phyloP scores from a whole-genome alignment of 2,888 invertebrate species.

The Phyllotreta striolata region DNA sequence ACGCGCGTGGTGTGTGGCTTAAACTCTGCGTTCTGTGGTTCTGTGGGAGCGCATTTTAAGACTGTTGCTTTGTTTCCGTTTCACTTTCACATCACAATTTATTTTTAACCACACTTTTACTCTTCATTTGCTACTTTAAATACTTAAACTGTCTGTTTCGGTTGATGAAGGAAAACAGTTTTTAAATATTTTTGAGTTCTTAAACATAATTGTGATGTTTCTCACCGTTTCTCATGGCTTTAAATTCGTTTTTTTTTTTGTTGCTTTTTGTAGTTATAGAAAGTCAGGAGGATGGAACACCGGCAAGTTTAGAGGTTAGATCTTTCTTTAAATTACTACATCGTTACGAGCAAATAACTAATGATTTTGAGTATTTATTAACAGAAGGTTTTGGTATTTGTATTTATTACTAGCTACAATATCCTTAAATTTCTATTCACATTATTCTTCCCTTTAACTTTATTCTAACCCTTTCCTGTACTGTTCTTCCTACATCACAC shows the following conservation, averaged over 20 bases:
- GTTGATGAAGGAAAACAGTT: too few relatives aligned
- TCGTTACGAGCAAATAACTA: constrained; percentile 6
- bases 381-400: too few relatives aligned
- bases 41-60: background rate
- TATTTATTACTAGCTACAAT: too few relatives aligned
- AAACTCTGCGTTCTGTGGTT: too few relatives aligned
- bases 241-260: constrained; percentile 52
- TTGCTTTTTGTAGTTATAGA: constrained; percentile 60
- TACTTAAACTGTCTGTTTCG: background rate
- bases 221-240: constrained; percentile 47
- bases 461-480: too few relatives aligned
- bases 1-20: too few relatives aligned
- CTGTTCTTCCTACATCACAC: too few relatives aligned
- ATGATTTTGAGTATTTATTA: background rate
- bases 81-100: too few relatives aligned
- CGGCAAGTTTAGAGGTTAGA: constrained; percentile 58
- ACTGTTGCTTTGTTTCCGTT: background rate
- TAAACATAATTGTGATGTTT: constrained; percentile 34
- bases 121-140: background rate
- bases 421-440: too few relatives aligned
- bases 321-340: constrained; percentile 32
- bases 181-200: constrained; percentile 12
- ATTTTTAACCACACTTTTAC: background rate
- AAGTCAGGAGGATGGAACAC: constrained; percentile 54
- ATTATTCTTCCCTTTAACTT: too few relatives aligned